phyloP scores from a whole-genome alignment of 2,888 invertebrate genomes.

The Scelioninae gen. 2 region DNA sequence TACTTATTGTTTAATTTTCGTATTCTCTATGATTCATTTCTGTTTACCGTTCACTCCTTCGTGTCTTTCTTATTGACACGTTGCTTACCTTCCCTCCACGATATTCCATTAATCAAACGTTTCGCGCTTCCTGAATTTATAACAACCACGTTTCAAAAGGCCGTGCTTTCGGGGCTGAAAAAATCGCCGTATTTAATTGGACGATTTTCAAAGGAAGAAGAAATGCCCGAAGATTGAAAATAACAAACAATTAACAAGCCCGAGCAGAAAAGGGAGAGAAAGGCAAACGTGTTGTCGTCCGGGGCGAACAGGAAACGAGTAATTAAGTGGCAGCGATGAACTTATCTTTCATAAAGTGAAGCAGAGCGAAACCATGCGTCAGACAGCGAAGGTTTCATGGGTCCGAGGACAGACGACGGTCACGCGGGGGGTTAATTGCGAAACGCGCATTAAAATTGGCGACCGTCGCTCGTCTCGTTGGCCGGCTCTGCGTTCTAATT shows the following conservation, averaged over 20 bases:
- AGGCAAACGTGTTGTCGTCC: constrained; percentile 37
- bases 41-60: no score
- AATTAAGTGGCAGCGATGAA: constrained; percentile 71
- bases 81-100: no score
- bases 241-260: constrained; percentile 44
- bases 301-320: constrained; percentile 72
- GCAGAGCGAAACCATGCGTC: constrained; percentile 48
- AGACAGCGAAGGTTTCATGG: constrained; percentile 37
- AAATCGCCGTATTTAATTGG: no score
- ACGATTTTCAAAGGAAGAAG: no score
- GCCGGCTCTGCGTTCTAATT: constrained; percentile 36
- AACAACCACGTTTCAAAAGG: no score
- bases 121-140: no score
- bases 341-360: constrained; percentile 67
- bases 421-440: constrained; percentile 57
- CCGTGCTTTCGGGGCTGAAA: no score
- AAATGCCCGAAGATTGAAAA: constrained; percentile 20
- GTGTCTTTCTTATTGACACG: no score
- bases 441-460: constrained; percentile 55
- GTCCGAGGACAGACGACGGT: constrained; percentile 48
- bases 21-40: no score
- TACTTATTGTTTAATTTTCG: no score
- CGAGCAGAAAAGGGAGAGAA: constrained; percentile 25
- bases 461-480: constrained; percentile 40
- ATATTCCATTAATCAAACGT: no score